Base-by-base conservation (phyloP, 2,888 invertebrate genomes). In the Idaea biselata region DNA sequence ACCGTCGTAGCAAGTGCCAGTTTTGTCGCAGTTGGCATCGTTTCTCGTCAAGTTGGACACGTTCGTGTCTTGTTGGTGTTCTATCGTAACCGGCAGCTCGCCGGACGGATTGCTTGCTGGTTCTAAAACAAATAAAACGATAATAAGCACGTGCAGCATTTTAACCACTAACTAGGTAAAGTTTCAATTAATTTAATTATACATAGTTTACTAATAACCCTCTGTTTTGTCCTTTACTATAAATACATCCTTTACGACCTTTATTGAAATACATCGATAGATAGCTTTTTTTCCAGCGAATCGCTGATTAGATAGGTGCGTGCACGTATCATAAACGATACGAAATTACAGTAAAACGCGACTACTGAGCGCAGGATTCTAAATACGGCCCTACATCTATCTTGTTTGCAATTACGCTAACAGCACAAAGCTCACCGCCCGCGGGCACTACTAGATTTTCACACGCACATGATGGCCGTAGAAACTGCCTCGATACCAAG, bases 1-100 rank as follows among this genome's bases (percentile, higher is more conserved):
- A 98, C 98, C 98, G 88, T 98, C 97, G 81, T 98, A 98, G 83
- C 98, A 98, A 71, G 98, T 98, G 82, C 98, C 98, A 62, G 97
- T 97, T 82, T 97, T 97, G 89, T 98, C 98, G 84, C 98, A 98
- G 88, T 98, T 97, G 60, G 96, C 96, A 81, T 96, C 96, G 76
- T 94, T 95, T 73, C 96, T 94, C 5, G 96, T 96, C 74, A 96
- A 86, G 80, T 96, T 97, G 85, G 87, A 76, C 71, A 96, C 78
- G 67, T 88, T 94, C 6, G 95, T 94, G 81, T 97, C 97, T 86
- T 96, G 96, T 60, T 96, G 95, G 61, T 96, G 95, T 69, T 96
- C 96, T 80, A 97, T 94, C 16, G 96, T 95, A 6, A 97, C 94
- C 0, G 97, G 96, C 67, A 96, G 88, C 55, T 94, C 95, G 44